A percentile compares a stretch with the other conserved stretches of the same genome.
These are phyloP conservation scores for Amphiprion percula DNA, from an alignment of 2,113 vertebrate genomes.

Conservation along the genomic window DNA sequence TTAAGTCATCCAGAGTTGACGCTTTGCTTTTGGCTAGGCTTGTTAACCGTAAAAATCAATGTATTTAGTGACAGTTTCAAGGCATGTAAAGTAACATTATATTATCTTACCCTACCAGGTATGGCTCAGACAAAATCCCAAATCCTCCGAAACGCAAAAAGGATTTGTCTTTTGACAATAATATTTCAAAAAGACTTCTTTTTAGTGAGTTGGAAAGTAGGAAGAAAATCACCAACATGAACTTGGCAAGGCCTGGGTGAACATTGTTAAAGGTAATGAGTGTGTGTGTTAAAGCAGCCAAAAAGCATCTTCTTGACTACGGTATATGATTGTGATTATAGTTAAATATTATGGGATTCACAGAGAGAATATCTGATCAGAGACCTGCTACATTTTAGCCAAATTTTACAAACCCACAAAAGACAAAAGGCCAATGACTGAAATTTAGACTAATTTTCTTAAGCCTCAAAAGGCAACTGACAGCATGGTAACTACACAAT, in stretches of 20 bases:
- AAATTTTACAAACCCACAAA: conserved; percentile 32
- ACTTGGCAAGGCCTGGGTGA: conserved; percentile 2
- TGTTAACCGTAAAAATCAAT: background rate
- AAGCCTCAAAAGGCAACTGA: conserved; percentile 13
- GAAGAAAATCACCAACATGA: conserved; percentile 1
- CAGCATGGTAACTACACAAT: conserved; percentile 31
- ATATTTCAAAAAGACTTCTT: background rate
- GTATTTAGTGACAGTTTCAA: too few relatives aligned
- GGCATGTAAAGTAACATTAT: background rate
- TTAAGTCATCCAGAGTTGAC: conserved; percentile 11
- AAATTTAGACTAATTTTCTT: conserved; percentile 57
- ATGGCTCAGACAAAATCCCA: background rate
- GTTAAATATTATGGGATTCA: conserved; percentile 5
- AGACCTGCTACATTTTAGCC: conserved; percentile 34
- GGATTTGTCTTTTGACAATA: background rate
- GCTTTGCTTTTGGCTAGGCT: background rate
- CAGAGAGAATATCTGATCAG: conserved; percentile 41
- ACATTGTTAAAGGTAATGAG: conserved; percentile 28
- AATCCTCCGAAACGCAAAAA: background rate
- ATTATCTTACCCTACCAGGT: background rate
- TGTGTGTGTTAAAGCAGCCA: background rate
- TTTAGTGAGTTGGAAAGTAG: background rate
- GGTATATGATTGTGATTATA: conserved; percentile 1
- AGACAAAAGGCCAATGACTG: conserved; percentile 40
- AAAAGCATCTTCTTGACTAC: background rate